Percentiles rank a stretch among this genome's conserved stretches.
Evolutionary conservation across 1,140 invertebrate species (phyloP).

Genomic region (Ips typographus): DNA sequence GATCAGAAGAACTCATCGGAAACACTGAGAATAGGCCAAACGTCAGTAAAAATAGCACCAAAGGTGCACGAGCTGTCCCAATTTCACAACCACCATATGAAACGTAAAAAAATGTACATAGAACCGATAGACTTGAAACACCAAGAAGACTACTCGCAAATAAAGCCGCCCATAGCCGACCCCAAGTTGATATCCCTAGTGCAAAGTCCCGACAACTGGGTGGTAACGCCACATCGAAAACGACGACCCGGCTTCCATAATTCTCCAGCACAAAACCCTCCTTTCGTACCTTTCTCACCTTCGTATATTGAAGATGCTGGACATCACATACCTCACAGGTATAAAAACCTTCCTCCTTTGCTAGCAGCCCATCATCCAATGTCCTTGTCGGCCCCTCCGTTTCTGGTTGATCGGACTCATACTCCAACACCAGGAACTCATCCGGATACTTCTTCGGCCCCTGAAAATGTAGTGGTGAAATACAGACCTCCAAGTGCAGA

Average conservation of each 20-base stretch:
- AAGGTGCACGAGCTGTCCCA: conserved; percentile 55
- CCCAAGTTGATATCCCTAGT: conserved; percentile 64
- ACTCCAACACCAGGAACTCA: conserved; percentile 57
- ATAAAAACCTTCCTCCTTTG: conserved; percentile 51
- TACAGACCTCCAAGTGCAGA: conserved; percentile 71
- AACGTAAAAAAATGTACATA: conserved; percentile 64
- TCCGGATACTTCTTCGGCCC: conserved; percentile 52
- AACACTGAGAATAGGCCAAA: conserved; percentile 49
- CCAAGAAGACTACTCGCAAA: conserved; percentile 59
- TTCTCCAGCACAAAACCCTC: conserved; percentile 79
- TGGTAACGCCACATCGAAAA: conserved; percentile 81
- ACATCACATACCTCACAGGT: conserved; percentile 51
- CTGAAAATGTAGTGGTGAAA: conserved; percentile 61
- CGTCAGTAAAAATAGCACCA: conserved; percentile 57
- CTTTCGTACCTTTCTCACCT: conserved; percentile 76
- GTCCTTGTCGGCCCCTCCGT: conserved; percentile 69
- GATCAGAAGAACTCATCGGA: conserved; percentile 43
- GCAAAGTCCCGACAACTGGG: conserved; percentile 72
- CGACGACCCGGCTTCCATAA: conserved; percentile 81
- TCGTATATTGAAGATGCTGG: conserved; percentile 64
- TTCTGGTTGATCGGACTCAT: conserved; percentile 61
- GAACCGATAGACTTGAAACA: conserved; percentile 64
- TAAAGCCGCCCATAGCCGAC: conserved; percentile 59
- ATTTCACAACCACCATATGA: conserved; percentile 56
- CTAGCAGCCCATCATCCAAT: conserved; percentile 63